A percentile compares a stretch with the other conserved stretches of the same genome.
phyloP scores from a whole-genome alignment of 2,113 vertebrate species.

The Probosciger aterrimus region DNA sequence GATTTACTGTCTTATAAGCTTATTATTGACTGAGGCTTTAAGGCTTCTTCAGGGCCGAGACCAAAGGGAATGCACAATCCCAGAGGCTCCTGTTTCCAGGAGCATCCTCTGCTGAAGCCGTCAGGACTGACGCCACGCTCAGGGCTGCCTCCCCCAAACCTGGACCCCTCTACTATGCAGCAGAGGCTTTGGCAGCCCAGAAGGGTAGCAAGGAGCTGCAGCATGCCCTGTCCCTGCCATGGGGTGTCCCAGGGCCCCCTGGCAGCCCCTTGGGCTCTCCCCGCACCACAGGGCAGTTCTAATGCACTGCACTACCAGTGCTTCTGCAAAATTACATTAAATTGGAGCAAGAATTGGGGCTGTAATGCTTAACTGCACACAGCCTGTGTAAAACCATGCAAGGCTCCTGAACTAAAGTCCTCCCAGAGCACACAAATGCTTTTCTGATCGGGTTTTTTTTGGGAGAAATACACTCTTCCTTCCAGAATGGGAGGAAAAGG shows the following conservation, averaged over 20 bases:
- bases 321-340: not conserved
- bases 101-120: accelerated
- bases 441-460: not conserved
- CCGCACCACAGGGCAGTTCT: not conserved
- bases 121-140: accelerated
- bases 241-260: not conserved
- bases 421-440: not conserved
- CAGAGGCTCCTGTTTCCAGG: not conserved
- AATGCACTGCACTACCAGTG: accelerated
- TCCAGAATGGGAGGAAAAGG: not conserved
- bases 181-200: not conserved
- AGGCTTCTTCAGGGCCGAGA: conserved; percentile 28
- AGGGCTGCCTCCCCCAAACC: not conserved
- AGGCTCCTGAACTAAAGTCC: not conserved
- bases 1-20: conserved; percentile 73
- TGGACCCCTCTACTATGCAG: not conserved
- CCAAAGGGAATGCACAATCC: not conserved
- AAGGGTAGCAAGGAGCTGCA: not conserved
- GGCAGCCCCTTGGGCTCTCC: not conserved
- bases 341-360: not conserved
- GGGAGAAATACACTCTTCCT: not conserved
- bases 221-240: not conserved
- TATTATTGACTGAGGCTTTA: conserved; percentile 66
- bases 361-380: not conserved
- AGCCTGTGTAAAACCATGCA: not conserved